Conservation (phyloP, 2,888 invertebrate species). For the Drosophila birchii region DNA sequence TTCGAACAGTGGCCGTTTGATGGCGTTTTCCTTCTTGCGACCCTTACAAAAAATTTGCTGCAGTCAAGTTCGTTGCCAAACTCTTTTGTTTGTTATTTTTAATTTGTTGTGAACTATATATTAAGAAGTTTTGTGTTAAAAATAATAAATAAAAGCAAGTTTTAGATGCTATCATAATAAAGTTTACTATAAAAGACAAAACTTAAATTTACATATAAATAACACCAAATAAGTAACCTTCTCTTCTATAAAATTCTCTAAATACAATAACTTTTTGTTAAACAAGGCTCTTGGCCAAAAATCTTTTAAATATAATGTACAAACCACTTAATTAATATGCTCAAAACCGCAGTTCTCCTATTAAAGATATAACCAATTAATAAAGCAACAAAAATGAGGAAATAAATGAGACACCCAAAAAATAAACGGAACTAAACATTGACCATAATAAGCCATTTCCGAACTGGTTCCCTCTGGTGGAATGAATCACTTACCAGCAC, state of each 20-base stretch:
- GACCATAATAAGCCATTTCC: conserved; percentile 12
- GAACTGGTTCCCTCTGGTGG: conserved; percentile 23
- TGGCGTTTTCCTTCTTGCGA: too few relatives aligned
- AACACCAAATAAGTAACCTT: too few relatives aligned
- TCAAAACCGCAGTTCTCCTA: not conserved
- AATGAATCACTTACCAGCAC: conserved; percentile 28
- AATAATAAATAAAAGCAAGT: too few relatives aligned
- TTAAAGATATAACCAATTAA: conserved; percentile 4
- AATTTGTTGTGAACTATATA: too few relatives aligned
- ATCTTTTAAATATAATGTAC: not conserved
- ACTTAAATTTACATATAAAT: too few relatives aligned
- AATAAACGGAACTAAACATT: conserved; percentile 11
- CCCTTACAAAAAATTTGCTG: too few relatives aligned
- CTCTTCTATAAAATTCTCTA: not conserved
- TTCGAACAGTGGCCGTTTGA: too few relatives aligned
- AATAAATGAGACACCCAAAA: not conserved
- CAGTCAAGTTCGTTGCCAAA: too few relatives aligned
- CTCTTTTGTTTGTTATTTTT: too few relatives aligned
- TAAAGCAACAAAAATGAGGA: conserved; percentile 19
- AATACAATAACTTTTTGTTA: not conserved
- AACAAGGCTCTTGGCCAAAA: not conserved
- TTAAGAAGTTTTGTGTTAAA: too few relatives aligned
- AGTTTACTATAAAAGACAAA: too few relatives aligned
- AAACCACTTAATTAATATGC: conserved; percentile 14
- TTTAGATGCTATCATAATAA: too few relatives aligned